Evolutionary conservation across 1,140 invertebrate genomes (phyloP).

Genomic region (Eumaeus atala): DNA sequence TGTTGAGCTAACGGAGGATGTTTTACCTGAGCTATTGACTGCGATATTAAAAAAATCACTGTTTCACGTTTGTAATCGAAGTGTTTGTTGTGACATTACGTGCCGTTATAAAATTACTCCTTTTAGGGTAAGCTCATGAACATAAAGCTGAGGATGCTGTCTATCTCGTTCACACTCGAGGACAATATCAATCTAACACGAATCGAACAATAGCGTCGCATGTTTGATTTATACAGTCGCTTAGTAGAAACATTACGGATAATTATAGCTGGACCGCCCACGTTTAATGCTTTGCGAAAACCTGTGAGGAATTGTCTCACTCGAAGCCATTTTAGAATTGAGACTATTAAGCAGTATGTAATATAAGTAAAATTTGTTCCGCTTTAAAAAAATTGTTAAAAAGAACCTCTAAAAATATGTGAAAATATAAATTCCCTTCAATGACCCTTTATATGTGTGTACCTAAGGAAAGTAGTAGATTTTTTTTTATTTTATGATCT

Average conservation of each 20-base stretch:
- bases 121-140: slow-evolving; percentile 17
- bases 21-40: neutral
- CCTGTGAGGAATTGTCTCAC: no score
- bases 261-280: slow-evolving; percentile 58
- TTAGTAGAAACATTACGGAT: slow-evolving; percentile 73
- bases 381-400: no score
- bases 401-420: no score
- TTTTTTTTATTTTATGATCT: no score
- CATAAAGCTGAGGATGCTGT: slow-evolving; percentile 42
- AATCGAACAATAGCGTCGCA: slow-evolving; percentile 72
- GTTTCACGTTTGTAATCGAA: neutral
- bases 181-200: slow-evolving; percentile 72
- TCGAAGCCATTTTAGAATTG: no score
- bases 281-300: no score
- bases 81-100: slow-evolving; percentile 23
- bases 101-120: slow-evolving; percentile 6
- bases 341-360: no score
- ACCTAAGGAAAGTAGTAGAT: no score
- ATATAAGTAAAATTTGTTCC: no score
- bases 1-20: no score
- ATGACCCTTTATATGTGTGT: no score
- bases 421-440: no score
- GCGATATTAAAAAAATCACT: neutral
- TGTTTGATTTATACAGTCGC: slow-evolving; percentile 74
- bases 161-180: slow-evolving; percentile 68